Conservation (phyloP, 2,113 vertebrate genomes). For the Microtus pennsylvanicus region DNA sequence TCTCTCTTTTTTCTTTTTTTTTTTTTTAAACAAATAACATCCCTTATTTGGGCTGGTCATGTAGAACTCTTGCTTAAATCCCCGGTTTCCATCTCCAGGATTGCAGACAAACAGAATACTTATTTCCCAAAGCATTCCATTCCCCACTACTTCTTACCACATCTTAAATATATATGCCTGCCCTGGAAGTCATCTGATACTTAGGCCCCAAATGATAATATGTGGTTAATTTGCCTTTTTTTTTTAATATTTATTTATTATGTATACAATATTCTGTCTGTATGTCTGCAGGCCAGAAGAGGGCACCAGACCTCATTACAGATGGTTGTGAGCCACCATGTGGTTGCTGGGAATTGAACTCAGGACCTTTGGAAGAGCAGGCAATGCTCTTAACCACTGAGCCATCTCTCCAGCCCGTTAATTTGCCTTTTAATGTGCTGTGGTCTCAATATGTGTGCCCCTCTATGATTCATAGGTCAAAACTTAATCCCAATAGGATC, state of each 20-base stretch:
- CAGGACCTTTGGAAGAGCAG: too few relatives aligned
- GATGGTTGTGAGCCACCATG: too few relatives aligned
- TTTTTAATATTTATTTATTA: too few relatives aligned
- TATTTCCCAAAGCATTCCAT: not conserved
- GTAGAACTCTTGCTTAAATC: not conserved
- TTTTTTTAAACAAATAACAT: slow-evolving; percentile 71
- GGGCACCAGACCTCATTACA: too few relatives aligned
- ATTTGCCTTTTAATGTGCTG: not conserved
- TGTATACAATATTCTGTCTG: too few relatives aligned
- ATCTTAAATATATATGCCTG: not conserved
- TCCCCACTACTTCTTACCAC: not conserved
- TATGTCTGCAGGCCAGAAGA: too few relatives aligned
- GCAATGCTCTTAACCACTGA: too few relatives aligned
- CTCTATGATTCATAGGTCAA: not conserved
- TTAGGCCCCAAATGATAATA: not conserved
- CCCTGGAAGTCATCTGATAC: not conserved
- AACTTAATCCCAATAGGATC: not conserved
- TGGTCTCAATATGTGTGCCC: not conserved
- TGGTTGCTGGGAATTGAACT: too few relatives aligned
- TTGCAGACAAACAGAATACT: not conserved
- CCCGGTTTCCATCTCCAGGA: not conserved
- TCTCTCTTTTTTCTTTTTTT: not conserved
- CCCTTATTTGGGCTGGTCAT: slow-evolving; percentile 63
- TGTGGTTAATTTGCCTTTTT: not conserved
- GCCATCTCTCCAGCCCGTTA: too few relatives aligned